Percentiles rank a stretch among this genome's conserved stretches.
These are phyloP conservation scores for Lepidocolaptes lacrymiger DNA, from an alignment of 2,797 vertebrate species.

Conservation along the genomic window DNA sequence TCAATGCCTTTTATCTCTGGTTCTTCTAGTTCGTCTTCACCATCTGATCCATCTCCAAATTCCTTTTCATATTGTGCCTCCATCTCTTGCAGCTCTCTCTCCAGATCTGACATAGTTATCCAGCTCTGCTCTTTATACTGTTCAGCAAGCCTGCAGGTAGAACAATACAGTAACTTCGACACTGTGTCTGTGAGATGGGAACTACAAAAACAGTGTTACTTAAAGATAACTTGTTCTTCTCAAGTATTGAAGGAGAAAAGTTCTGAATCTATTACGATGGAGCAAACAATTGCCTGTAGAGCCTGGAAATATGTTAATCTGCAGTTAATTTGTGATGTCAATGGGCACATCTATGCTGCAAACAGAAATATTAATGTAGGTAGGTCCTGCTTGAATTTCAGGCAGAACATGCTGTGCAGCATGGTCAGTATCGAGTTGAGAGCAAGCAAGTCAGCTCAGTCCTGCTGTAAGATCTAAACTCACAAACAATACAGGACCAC, in stretches of 20 bases:
- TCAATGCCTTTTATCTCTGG: slow-evolving; percentile 62
- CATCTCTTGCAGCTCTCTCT: slow-evolving; percentile 94
- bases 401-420: background rate
- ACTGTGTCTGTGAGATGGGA: background rate
- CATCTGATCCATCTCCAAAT: slow-evolving; percentile 90
- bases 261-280: background rate
- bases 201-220: background rate
- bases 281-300: background rate
- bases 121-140: slow-evolving; percentile 96
- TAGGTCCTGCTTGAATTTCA: background rate
- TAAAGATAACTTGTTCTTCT: background rate
- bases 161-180: background rate
- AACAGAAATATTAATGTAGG: fast-evolving
- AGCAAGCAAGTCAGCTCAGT: background rate
- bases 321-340: background rate
- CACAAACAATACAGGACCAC: background rate
- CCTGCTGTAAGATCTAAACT: background rate
- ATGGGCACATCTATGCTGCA: fast-evolving
- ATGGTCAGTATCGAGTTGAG: background rate
- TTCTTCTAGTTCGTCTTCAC: slow-evolving; percentile 75
- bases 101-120: slow-evolving; percentile 89
- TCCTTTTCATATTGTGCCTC: slow-evolving; percentile 92
- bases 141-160: slow-evolving; percentile 83
- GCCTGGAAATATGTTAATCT: background rate
- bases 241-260: background rate